Percentiles rank a stretch among this genome's conserved stretches.
Conservation (phyloP, 1,140 invertebrate species). For the Drosophila pseudoananassae region DNA sequence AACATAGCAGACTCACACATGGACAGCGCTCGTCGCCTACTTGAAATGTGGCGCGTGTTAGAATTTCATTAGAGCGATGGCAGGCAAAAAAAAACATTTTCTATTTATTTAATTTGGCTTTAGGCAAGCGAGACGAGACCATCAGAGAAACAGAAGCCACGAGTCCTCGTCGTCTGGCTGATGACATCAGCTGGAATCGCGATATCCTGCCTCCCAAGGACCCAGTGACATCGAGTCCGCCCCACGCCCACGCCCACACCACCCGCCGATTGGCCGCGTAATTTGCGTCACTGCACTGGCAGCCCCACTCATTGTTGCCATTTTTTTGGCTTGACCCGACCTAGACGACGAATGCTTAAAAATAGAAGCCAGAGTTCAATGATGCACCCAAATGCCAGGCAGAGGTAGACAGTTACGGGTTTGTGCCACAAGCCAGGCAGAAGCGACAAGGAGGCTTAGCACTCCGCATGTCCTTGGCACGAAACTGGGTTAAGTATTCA, state of each 20-base stretch:
- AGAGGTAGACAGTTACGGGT: neutral
- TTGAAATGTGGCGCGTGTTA: slow-evolving; percentile 51
- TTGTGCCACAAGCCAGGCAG: neutral
- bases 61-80: slow-evolving; percentile 74
- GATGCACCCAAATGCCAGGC: neutral
- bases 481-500: slow-evolving; percentile 30
- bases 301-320: neutral
- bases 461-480: slow-evolving; percentile 10
- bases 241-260: neutral
- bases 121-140: slow-evolving; percentile 33
- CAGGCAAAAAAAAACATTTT: slow-evolving; percentile 51
- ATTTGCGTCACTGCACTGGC: slow-evolving; percentile 41
- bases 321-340: neutral
- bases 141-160: slow-evolving; percentile 31
- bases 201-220: slow-evolving; percentile 11
- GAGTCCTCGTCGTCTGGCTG: slow-evolving; percentile 40
- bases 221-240: slow-evolving; percentile 6
- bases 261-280: slow-evolving; percentile 8
- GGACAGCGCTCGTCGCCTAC: slow-evolving; percentile 25
- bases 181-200: slow-evolving; percentile 68
- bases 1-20: neutral
- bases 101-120: slow-evolving; percentile 74
- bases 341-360: slow-evolving; percentile 26
- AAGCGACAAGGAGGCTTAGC: neutral
- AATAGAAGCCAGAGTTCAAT: slow-evolving; percentile 13